A percentile compares a stretch with the other conserved stretches of the same genome.
Conservation (phyloP, 2,113 vertebrate species). For the Sarotherodon lohbergeri region DNA sequence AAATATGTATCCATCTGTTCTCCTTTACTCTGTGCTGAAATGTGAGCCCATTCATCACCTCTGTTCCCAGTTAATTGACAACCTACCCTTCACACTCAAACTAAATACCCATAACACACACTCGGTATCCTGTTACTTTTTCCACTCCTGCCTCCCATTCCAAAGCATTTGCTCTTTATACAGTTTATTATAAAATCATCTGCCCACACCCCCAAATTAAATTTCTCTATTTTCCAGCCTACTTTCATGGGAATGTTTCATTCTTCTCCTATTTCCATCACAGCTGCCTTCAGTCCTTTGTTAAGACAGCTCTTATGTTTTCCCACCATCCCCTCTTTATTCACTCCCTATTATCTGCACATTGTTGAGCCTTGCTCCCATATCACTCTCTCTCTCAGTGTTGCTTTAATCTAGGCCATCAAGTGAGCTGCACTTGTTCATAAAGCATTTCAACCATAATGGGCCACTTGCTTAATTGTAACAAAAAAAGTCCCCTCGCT, state of each 20-base stretch:
- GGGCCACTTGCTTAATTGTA: conserved; percentile 47
- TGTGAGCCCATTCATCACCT: conserved; percentile 20
- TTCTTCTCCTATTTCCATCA: not conserved
- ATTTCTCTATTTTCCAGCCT: conserved; percentile 7
- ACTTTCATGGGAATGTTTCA: conserved; percentile 1
- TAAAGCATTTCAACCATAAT: conserved; percentile 30
- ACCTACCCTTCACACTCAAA: not conserved
- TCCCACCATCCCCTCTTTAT: not conserved
- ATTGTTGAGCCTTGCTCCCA: not conserved
- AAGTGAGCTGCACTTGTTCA: conserved; percentile 4
- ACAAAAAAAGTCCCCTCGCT: conserved; percentile 19
- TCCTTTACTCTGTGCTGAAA: not conserved
- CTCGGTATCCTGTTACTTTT: conserved; percentile 19
- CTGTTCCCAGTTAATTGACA: conserved; percentile 39
- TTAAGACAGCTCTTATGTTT: not conserved
- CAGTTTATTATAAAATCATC: conserved; percentile 5
- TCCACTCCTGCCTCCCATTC: not conserved
- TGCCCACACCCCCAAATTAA: not conserved
- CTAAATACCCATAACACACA: not conserved
- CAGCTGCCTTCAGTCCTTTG: not conserved
- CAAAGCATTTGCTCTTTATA: conserved; percentile 15
- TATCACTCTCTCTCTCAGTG: not conserved
- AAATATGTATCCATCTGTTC: not conserved
- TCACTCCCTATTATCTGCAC: not conserved
- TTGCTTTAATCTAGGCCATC: conserved; percentile 41